Evolutionary conservation across 2,113 vertebrate species (phyloP).

Genomic region (Dendropsophus ebraccatus): DNA sequence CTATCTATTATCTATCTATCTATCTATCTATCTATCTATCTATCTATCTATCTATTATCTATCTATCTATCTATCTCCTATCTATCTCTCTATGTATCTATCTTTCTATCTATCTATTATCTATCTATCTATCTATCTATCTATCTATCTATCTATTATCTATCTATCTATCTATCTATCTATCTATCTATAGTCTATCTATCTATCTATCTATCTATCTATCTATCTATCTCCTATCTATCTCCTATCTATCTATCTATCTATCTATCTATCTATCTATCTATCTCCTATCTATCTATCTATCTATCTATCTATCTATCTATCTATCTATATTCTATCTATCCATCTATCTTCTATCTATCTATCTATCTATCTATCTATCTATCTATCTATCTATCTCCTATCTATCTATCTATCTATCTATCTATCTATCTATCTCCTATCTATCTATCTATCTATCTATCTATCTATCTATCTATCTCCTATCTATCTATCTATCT

Average conservation of each 20-base stretch:
- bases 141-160: not conserved
- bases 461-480: not conserved
- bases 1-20: not conserved
- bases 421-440: not conserved
- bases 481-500: not conserved
- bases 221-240: not conserved
- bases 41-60: not conserved
- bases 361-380: not conserved
- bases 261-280: constrained; percentile 15
- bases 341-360: not conserved
- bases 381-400: constrained; percentile 8
- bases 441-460: not conserved
- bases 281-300: not conserved
- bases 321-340: not conserved
- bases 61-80: not conserved
- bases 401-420: not conserved
- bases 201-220: constrained; percentile 4
- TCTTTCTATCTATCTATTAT: not conserved
- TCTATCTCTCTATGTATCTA: not conserved
- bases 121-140: not conserved
- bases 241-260: not conserved
- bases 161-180: constrained; percentile 3
- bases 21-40: not conserved
- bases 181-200: not conserved
- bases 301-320: not conserved